Percentiles rank a stretch among this genome's conserved stretches.
phyloP scores from a whole-genome alignment of 2,113 vertebrate species.

The Megatriorchis doriae region DNA sequence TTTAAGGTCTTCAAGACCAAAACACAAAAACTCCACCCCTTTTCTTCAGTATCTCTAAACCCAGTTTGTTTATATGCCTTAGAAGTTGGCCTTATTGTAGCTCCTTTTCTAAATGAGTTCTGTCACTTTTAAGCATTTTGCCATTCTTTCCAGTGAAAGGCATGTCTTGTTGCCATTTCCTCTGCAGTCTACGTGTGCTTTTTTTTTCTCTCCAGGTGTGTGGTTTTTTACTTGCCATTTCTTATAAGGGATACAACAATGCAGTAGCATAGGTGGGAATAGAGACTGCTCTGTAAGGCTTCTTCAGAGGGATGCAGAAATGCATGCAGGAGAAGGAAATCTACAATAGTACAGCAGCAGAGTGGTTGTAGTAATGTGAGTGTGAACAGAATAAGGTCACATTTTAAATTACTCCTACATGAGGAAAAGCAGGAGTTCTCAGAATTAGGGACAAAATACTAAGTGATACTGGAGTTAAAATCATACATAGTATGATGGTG shows the following conservation, averaged over 20 bases:
- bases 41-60: not conserved
- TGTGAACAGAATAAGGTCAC: not conserved
- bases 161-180: not conserved
- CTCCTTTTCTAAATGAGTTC: not conserved
- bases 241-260: not conserved
- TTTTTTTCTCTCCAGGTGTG: not conserved
- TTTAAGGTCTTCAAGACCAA: not conserved
- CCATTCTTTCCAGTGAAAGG: not conserved
- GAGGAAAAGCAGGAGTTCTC: not conserved
- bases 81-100: not conserved
- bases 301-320: not conserved
- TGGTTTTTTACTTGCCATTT: not conserved
- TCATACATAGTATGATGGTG: not conserved
- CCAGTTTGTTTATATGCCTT: not conserved
- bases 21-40: not conserved
- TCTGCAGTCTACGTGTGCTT: fast-evolving
- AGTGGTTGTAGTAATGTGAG: not conserved
- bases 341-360: fast-evolving
- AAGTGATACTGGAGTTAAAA: not conserved
- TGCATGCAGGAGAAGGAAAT: not conserved
- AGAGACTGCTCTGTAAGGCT: not conserved
- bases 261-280: not conserved
- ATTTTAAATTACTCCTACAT: not conserved
- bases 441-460: not conserved
- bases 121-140: not conserved